Base-by-base conservation (phyloP, 2,797 vertebrate genomes). In the Microctenopoma stevenorrisi region DNA sequence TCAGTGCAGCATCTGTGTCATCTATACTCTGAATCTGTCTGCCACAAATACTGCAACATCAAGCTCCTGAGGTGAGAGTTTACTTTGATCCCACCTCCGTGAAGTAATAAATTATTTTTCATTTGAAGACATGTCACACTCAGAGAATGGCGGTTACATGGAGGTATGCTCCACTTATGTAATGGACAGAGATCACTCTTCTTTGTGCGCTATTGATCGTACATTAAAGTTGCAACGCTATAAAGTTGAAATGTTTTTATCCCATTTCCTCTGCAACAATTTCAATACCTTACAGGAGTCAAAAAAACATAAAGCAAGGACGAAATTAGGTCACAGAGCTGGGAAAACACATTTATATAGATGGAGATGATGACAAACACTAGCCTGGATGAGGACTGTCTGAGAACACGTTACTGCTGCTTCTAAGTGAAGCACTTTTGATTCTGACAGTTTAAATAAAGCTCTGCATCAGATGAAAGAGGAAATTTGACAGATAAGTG, bases 171-270 rank as follows among this genome's bases (percentile, higher is more conserved):
- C 14, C 18, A 14, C 60, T 55, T 8, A 5, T 18, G 50, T 26
- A 35, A 52, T 53, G 59, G 44, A 25, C 16, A 26, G 7, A 35
- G 22, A 76, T 61, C 40, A 22, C 15, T 50, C 52, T 25, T 61
- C 58, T 15, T 33, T 62, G 25, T 25, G 60, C 60, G 59, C 13
- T 52, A 75, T 63, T 63, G 67, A 75, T 68, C 57, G n/a, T 18
- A 47, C 48, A 55, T 59, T 60, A 65, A 64, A 56, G 64, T 46
- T 58, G 42, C 15, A 6, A 12, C 25, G 47, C 61, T 62, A 46
- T 63, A 62, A 66, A 67, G 48, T 51, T 43, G 33, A 15, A 50
- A 66, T 57, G 66, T 54, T 50, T 70, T 73, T 22, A 56, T 38
- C 33, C 28, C 52, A 47, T 59, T 52, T 57, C 25, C 6, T 4